phyloP scores from a whole-genome alignment of 2,888 invertebrate species.

The Branchellion lobata region DNA sequence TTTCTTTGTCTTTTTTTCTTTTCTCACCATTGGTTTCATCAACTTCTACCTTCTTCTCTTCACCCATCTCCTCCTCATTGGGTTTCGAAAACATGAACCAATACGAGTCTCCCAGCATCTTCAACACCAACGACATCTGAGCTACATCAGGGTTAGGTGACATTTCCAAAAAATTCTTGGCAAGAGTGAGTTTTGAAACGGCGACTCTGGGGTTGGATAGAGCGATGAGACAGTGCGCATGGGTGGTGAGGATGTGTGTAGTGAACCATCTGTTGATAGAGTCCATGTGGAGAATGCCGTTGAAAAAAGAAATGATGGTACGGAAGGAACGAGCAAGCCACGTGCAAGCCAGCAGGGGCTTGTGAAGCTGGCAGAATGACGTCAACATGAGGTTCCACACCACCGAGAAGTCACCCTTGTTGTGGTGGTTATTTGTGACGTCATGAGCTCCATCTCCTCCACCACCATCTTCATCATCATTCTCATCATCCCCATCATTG shows the following conservation, averaged over 20 bases:
- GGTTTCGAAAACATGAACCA: background rate
- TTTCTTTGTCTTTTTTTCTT: background rate
- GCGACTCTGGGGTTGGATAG: background rate
- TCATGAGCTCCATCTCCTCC: too few species aligned
- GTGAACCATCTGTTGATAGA: conserved; percentile 21
- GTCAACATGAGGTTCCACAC: conserved; percentile 26
- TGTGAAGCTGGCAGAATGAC: conserved; percentile 24
- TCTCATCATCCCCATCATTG: background rate
- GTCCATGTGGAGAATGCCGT: conserved; percentile 20
- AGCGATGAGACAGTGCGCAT: background rate
- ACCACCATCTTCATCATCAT: background rate
- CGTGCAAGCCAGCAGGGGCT: background rate
- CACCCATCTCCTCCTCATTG: background rate
- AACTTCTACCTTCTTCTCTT: background rate
- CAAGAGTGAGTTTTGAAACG: conserved; percentile 7
- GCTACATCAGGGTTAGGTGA: background rate
- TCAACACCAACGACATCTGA: conserved; percentile 15
- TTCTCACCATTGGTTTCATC: background rate
- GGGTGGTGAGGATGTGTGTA: background rate
- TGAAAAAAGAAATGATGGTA: conserved; percentile 1
- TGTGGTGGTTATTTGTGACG: background rate
- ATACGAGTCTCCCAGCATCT: conserved; percentile 20
- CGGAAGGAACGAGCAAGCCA: conserved; percentile 3
- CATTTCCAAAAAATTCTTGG: conserved; percentile 28
- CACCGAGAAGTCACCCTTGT: background rate